phyloP scores from a whole-genome alignment of 2,113 vertebrate genomes.

The Rattus rattus region DNA sequence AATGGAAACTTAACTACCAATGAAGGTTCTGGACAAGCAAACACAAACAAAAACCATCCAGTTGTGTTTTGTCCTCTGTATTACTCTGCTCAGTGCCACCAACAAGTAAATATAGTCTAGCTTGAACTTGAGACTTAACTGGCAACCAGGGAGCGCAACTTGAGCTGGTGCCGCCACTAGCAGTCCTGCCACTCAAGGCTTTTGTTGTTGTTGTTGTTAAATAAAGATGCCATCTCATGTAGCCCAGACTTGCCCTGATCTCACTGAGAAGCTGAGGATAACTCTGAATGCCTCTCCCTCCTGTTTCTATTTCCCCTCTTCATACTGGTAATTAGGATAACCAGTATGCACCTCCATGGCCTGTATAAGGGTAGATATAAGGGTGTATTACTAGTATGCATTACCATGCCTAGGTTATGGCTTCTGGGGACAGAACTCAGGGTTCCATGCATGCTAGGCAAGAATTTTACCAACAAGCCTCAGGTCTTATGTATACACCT shows the following conservation, averaged over 20 bases:
- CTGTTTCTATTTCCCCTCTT: neutral
- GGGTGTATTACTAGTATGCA: neutral
- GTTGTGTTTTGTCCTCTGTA: neutral
- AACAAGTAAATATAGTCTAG: neutral
- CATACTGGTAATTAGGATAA: neutral
- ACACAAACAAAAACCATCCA: neutral
- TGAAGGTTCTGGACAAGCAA: neutral
- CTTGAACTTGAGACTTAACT: neutral
- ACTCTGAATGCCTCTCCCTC: neutral
- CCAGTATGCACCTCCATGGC: neutral
- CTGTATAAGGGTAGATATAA: neutral
- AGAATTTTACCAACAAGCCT: neutral
- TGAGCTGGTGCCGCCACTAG: neutral
- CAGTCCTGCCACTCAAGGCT: fast-evolving
- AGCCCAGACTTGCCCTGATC: neutral
- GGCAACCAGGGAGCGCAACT: neutral
- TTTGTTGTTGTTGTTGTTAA: neutral
- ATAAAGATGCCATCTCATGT: neutral
- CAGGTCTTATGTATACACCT: neutral
- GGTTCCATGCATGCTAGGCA: neutral
- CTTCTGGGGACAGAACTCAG: neutral
- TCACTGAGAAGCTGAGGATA: neutral
- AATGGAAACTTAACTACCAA: neutral
- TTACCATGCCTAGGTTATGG: neutral
- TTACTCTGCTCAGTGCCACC: neutral